These are phyloP conservation scores for Brachionus paranguensis DNA, from an alignment of 1,140 invertebrate genomes.

Conservation along the genomic window DNA sequence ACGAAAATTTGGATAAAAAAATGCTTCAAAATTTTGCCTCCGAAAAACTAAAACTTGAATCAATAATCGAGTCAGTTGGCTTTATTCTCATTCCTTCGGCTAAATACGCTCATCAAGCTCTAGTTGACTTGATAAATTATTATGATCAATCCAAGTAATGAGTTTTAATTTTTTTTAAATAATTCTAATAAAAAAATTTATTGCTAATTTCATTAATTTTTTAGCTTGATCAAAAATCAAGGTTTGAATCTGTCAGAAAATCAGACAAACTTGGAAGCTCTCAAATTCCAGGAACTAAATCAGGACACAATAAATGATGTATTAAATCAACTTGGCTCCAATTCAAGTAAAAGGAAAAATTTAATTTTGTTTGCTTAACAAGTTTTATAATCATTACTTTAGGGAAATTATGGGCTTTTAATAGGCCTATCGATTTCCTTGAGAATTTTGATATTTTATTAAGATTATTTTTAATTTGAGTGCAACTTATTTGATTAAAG, in stretches of 20 bases:
- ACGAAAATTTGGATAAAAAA: not conserved
- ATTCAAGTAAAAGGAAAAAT: not conserved
- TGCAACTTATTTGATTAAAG: too few relatives aligned
- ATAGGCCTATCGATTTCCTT: too few relatives aligned
- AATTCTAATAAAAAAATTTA: not conserved
- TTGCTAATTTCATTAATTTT: not conserved
- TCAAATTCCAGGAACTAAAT: not conserved
- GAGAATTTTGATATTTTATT: too few relatives aligned
- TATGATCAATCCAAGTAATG: not conserved
- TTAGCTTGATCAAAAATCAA: not conserved
- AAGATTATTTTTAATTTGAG: too few relatives aligned
- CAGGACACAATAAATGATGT: not conserved
- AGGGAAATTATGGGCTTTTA: too few relatives aligned
- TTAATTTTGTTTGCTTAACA: not conserved
- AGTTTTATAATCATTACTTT: too few relatives aligned
- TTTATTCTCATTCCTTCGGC: constrained; percentile 19
- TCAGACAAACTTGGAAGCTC: not conserved
- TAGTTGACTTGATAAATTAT: not conserved
- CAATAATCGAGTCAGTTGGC: constrained; percentile 25
- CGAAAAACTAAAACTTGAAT: constrained; percentile 17
- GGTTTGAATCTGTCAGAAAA: not conserved
- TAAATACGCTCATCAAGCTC: not conserved
- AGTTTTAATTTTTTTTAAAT: too few relatives aligned
- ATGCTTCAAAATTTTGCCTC: not conserved
- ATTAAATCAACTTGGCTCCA: not conserved